These are phyloP conservation scores for Dermochelys coriacea DNA, from an alignment of 2,797 vertebrate genomes.

Conservation along the genomic window DNA sequence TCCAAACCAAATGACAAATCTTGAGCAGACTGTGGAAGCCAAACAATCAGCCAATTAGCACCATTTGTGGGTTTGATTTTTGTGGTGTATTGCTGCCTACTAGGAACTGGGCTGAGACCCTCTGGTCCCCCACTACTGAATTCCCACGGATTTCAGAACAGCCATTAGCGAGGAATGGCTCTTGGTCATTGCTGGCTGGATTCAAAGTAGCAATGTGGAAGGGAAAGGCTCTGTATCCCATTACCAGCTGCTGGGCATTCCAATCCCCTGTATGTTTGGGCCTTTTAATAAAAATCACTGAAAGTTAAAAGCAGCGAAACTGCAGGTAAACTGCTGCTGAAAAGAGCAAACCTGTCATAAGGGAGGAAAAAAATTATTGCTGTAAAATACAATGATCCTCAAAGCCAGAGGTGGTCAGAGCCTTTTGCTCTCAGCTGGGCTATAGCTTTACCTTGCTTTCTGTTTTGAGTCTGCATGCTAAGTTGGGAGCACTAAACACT, in stretches of 20 bases:
- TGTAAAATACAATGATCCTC: constrained; percentile 31
- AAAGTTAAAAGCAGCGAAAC: constrained; percentile 26
- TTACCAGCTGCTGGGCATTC: not conserved
- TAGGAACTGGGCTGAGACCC: not conserved
- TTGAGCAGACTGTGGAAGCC: not conserved
- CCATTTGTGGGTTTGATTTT: not conserved
- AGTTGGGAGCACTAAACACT: constrained; percentile 29
- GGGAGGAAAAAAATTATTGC: not conserved
- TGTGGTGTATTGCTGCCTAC: not conserved
- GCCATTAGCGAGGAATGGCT: not conserved
- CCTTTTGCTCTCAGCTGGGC: constrained; percentile 43
- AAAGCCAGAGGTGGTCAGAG: constrained; percentile 33
- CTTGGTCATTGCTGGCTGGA: not conserved
- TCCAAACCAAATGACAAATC: not conserved
- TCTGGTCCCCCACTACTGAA: not conserved
- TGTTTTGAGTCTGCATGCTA: constrained; percentile 47
- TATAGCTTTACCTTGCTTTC: constrained; percentile 35
- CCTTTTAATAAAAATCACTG: not conserved
- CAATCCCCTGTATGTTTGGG: not conserved
- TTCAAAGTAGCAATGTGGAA: not conserved
- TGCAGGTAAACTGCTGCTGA: constrained; percentile 9
- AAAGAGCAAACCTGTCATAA: constrained; percentile 29
- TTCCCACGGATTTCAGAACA: not conserved
- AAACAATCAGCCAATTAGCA: not conserved
- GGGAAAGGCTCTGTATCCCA: not conserved